A percentile compares a stretch with the other conserved stretches of the same genome.
These are phyloP conservation scores for Microtus agrestis DNA, from an alignment of 2,797 vertebrate species.

Conservation along the genomic window DNA sequence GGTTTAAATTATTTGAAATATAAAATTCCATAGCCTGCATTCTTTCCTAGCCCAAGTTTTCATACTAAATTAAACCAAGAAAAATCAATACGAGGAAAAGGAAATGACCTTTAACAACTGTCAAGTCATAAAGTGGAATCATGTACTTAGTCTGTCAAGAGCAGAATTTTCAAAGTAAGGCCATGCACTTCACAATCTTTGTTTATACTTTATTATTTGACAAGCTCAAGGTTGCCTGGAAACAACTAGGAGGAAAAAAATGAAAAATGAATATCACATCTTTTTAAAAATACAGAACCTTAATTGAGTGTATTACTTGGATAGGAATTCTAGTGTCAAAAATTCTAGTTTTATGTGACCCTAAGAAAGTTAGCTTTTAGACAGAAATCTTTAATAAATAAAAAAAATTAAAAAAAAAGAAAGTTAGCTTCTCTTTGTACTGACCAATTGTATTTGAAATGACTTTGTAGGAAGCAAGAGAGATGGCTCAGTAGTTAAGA, in stretches of 20 bases:
- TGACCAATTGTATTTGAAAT: conserved; percentile 28
- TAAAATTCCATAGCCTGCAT: background rate
- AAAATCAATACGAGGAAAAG: conserved; percentile 18
- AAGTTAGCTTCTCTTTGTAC: background rate
- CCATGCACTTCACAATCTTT: conserved; percentile 43
- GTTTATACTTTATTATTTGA: conserved; percentile 72
- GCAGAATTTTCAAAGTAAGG: conserved; percentile 48
- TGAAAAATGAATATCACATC: conserved; percentile 81
- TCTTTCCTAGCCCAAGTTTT: background rate
- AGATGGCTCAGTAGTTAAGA: background rate
- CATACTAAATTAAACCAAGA: background rate
- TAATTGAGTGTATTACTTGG: conserved; percentile 67
- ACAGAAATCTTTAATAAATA: too few relatives aligned
- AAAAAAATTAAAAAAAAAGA: too few relatives aligned
- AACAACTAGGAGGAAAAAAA: conserved; percentile 83
- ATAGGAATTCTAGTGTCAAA: conserved; percentile 78
- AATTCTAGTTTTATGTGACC: conserved; percentile 65
- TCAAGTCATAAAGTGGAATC: background rate
- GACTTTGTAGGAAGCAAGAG: background rate
- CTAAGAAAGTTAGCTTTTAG: conserved; percentile 31
- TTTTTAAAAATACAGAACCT: conserved; percentile 69
- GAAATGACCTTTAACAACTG: conserved; percentile 44
- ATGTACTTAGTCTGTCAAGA: background rate
- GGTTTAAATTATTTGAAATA: background rate
- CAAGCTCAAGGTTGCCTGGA: conserved; percentile 85